phyloP scores from a whole-genome alignment of 2,888 invertebrate species.

The Sinohyriopsis cumingii region DNA sequence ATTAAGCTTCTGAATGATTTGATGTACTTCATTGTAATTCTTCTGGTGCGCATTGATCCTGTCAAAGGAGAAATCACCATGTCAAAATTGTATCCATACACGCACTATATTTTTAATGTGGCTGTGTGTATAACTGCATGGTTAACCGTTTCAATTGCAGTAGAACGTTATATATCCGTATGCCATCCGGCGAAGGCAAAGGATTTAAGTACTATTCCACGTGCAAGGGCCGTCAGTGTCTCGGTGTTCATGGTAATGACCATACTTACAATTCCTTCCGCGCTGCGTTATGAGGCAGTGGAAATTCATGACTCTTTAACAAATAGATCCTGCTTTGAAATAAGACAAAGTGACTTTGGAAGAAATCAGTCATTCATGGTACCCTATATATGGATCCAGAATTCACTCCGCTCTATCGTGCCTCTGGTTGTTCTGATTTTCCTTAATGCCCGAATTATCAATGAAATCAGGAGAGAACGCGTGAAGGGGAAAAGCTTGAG shows the following conservation, averaged over 20 bases:
- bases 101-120: constrained; percentile 64
- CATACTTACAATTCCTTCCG: constrained; percentile 63
- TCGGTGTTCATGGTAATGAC: constrained; percentile 62
- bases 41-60: constrained; percentile 47
- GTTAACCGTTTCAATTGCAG: constrained; percentile 66
- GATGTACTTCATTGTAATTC: constrained; percentile 60
- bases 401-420: constrained; percentile 64
- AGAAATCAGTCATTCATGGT: constrained; percentile 58
- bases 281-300: constrained; percentile 60
- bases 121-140: constrained; percentile 63
- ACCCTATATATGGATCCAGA: constrained; percentile 66
- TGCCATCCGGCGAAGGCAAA: constrained; percentile 59
- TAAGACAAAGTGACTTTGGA: constrained; percentile 57
- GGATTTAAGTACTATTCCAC: constrained; percentile 50
- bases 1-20: constrained; percentile 64
- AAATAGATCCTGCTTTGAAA: constrained; percentile 50
- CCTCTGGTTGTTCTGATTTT: constrained; percentile 66
- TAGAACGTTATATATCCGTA: constrained; percentile 65
- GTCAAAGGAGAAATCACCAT: constrained; percentile 47
- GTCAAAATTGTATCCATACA: constrained; percentile 63
- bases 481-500: constrained; percentile 62
- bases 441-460: constrained; percentile 65
- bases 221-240: constrained; percentile 60
- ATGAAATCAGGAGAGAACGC: constrained; percentile 60
- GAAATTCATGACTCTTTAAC: constrained; percentile 35